Evolutionary conservation across 2,888 invertebrate genomes (phyloP).

Genomic region (Euzetes globulus): DNA sequence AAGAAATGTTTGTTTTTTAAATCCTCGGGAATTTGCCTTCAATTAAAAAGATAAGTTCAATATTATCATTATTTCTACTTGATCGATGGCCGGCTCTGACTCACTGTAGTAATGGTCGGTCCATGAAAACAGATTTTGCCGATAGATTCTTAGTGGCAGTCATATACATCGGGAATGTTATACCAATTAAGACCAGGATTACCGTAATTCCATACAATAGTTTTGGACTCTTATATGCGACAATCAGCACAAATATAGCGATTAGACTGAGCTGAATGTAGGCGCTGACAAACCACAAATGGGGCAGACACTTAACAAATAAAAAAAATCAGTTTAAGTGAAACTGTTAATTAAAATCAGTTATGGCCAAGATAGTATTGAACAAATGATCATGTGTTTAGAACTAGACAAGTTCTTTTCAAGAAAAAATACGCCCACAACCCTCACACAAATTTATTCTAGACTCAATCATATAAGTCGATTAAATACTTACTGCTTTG

Average conservation of each 20-base stretch:
- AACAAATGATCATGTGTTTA: too few relatives aligned
- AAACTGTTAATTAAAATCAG: too few relatives aligned
- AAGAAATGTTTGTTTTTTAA: conserved; percentile 11
- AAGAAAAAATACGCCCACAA: too few relatives aligned
- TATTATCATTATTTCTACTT: not conserved
- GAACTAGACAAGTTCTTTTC: too few relatives aligned
- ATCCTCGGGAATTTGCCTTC: conserved; percentile 23
- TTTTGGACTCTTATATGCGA: conserved; percentile 24
- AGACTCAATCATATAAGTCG: too few relatives aligned
- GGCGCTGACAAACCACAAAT: conserved; percentile 30
- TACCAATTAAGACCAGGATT: conserved; percentile 10
- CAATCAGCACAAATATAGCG: conserved; percentile 16
- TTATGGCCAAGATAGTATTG: too few relatives aligned
- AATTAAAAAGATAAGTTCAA: not conserved
- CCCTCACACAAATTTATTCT: too few relatives aligned
- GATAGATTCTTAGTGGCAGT: not conserved
- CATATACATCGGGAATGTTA: not conserved
- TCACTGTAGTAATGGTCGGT: conserved; percentile 21
- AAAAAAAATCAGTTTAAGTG: not conserved
- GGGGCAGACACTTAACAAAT: conserved; percentile 27
- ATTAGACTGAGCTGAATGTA: conserved; percentile 27
- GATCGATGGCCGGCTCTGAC: not conserved
- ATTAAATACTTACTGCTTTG: not conserved
- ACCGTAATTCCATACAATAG: not conserved
- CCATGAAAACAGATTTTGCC: conserved; percentile 3